phyloP scores from a whole-genome alignment of 2,888 invertebrate species.

The Ethmia dodecea region DNA sequence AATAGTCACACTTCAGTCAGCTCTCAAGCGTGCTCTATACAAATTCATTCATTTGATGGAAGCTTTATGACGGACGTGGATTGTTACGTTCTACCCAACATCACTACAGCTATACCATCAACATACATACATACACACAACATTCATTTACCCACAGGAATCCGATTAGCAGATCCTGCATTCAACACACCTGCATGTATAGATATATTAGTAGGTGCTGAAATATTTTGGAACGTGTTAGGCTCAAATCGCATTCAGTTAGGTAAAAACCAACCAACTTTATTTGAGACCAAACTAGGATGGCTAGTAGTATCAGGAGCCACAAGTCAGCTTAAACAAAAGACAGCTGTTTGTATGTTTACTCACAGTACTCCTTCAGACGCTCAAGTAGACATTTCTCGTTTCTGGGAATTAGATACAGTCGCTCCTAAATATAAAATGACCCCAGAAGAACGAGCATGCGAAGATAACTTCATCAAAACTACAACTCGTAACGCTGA shows the following conservation, averaged over 20 bases:
- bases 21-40: not conserved
- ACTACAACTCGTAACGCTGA: conserved; percentile 9
- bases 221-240: conserved; percentile 12
- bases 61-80: conserved; percentile 1
- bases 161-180: conserved; percentile 12
- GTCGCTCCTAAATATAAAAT: not conserved
- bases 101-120: conserved; percentile 5
- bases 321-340: conserved; percentile 1
- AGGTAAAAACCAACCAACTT: conserved; percentile 8
- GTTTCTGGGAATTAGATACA: conserved; percentile 7
- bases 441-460: conserved; percentile 10
- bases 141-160: not conserved
- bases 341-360: not conserved
- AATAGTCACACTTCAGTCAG: conserved; percentile 9
- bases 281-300: too few relatives aligned
- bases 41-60: not conserved
- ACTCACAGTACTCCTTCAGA: not conserved
- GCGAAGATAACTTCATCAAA: conserved; percentile 12
- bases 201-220: conserved; percentile 12
- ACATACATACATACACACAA: conserved; percentile 1
- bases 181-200: conserved; percentile 8
- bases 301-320: too few relatives aligned
- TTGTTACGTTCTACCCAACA: conserved; percentile 9
- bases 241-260: conserved; percentile 1
- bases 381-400: not conserved